Evolutionary conservation across 2,888 invertebrate genomes (phyloP).

Genomic region (Artemia sp.): DNA sequence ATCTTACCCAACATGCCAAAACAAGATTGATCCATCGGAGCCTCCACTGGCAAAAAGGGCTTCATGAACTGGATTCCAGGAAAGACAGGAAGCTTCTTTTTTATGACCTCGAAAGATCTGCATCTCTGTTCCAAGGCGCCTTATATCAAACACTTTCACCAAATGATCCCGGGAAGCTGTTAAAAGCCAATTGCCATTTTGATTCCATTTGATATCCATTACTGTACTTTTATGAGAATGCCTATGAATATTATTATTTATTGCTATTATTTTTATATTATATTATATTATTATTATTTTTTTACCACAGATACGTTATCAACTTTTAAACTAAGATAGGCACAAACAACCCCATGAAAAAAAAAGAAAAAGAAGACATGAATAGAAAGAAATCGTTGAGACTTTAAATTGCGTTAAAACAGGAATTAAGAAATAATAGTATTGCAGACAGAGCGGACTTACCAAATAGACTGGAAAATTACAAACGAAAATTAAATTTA

Average conservation of each 20-base stretch:
- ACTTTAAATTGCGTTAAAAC: neutral
- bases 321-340: too few species aligned
- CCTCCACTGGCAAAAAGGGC: slow-evolving; percentile 93
- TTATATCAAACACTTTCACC: slow-evolving; percentile 88
- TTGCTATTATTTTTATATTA: too few species aligned
- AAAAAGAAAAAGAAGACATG: slow-evolving; percentile 19
- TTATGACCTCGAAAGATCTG: slow-evolving; percentile 98
- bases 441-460: slow-evolving; percentile 10
- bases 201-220: slow-evolving; percentile 98
- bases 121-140: slow-evolving; percentile 84
- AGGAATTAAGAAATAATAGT: neutral
- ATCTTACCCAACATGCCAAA: slow-evolving; percentile 88
- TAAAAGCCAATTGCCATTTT: slow-evolving; percentile 96
- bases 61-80: slow-evolving; percentile 98
- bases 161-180: slow-evolving; percentile 96
- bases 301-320: too few species aligned
- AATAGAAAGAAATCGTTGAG: too few species aligned
- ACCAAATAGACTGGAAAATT: too few species aligned
- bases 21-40: slow-evolving; percentile 93
- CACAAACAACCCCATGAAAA: neutral
- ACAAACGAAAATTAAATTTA: too few species aligned
- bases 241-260: slow-evolving; percentile 33
- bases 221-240: slow-evolving; percentile 99
- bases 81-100: slow-evolving; percentile 89
- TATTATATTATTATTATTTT: too few species aligned